These are phyloP conservation scores for Anthopleura xanthogrammica DNA, from an alignment of 92 coral and sea anemone genomes.

Conservation along the genomic window DNA sequence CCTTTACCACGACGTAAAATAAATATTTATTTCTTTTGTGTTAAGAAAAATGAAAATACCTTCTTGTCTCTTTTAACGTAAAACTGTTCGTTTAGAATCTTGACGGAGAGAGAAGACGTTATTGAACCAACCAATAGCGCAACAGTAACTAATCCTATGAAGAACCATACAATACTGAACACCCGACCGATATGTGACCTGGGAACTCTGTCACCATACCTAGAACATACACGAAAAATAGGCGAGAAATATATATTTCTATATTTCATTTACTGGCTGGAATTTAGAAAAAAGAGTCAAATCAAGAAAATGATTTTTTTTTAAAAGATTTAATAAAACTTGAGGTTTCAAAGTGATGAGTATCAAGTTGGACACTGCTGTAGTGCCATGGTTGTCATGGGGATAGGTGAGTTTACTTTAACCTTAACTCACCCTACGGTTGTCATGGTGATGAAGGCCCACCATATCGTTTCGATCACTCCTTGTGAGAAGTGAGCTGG, in stretches of 20 bases:
- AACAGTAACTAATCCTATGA: constrained; percentile 59
- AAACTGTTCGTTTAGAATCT: constrained; percentile 54
- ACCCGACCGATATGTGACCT: constrained; percentile 49
- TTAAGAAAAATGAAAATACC: constrained; percentile 17
- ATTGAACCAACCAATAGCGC: constrained; percentile 66
- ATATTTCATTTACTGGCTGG: too few relatives aligned
- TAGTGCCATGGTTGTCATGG: background rate
- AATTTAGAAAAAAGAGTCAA: too few relatives aligned
- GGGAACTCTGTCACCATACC: constrained; percentile 74
- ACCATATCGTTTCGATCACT: constrained; percentile 68
- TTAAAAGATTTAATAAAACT: too few relatives aligned
- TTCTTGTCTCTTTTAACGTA: constrained; percentile 59
- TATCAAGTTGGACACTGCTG: background rate
- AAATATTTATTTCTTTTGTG: background rate
- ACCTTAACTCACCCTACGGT: constrained; percentile 71
- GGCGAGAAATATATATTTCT: too few relatives aligned
- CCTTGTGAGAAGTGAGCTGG: constrained; percentile 44
- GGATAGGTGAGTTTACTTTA: background rate
- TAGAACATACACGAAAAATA: background rate
- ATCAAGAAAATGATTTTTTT: too few relatives aligned
- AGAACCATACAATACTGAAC: constrained; percentile 68
- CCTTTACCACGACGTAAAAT: too few relatives aligned
- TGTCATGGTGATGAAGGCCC: constrained; percentile 82
- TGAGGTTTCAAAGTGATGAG: too few relatives aligned
- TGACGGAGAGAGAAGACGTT: constrained; percentile 79